Conservation (phyloP, 2,113 vertebrate species). For the Onychostruthus taczanowskii region DNA sequence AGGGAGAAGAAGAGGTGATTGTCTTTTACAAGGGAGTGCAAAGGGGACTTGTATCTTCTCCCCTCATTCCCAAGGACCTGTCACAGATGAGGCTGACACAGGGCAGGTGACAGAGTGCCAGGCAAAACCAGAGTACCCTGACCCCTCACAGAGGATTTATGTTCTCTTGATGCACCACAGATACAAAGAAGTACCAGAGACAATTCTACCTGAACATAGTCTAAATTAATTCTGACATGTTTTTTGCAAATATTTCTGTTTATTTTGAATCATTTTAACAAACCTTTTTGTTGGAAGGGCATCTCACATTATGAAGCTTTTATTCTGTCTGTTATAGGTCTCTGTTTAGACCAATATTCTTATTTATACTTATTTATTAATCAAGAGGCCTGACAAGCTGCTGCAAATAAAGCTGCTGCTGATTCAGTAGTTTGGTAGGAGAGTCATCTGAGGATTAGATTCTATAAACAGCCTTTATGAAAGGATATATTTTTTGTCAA, state of each 20-base stretch:
- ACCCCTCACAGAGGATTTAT: neutral
- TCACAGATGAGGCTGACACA: neutral
- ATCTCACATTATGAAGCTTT: neutral
- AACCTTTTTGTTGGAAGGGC: neutral
- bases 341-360: neutral
- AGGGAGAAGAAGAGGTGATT: neutral
- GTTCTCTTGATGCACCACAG: neutral
- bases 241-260: neutral
- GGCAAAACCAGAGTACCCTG: neutral
- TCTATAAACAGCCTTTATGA: neutral
- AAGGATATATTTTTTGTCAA: neutral
- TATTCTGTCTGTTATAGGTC: neutral
- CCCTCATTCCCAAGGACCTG: neutral
- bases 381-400: neutral
- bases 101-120: neutral
- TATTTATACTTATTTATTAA: constrained; percentile 17
- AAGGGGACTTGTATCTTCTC: neutral
- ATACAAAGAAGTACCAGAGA: neutral
- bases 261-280: neutral
- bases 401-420: neutral
- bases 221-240: neutral
- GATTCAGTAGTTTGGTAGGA: neutral
- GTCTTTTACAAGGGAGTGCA: neutral
- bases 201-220: neutral
- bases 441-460: neutral